A percentile compares a stretch with the other conserved stretches of the same genome.
Conservation (phyloP, 2,888 invertebrate genomes). For the Esperia sulphurella region DNA sequence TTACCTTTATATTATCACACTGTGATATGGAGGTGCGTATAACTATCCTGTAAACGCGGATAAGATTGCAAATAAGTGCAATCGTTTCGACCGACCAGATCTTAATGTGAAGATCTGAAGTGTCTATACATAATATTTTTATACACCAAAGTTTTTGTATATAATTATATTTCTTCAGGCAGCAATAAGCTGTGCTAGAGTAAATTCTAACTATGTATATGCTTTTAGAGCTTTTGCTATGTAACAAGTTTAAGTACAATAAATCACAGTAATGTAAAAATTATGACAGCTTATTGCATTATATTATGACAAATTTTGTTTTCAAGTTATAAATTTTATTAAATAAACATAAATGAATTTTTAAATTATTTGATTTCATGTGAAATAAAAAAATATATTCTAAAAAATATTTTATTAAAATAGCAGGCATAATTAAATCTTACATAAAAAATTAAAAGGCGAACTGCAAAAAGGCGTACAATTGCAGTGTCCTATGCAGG, state of each 20-base stretch:
- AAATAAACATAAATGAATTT: slow-evolving; percentile 43
- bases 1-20: slow-evolving; percentile 43
- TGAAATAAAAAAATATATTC: too few species aligned
- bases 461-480: too few species aligned
- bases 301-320: slow-evolving; percentile 45
- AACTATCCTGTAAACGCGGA: slow-evolving; percentile 75
- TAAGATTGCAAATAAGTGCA: slow-evolving; percentile 65
- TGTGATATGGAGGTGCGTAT: slow-evolving; percentile 46
- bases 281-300: slow-evolving; percentile 69
- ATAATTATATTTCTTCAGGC: slow-evolving; percentile 54
- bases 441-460: neutral
- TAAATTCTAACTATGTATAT: slow-evolving; percentile 49
- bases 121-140: slow-evolving; percentile 69
- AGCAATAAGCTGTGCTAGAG: slow-evolving; percentile 54
- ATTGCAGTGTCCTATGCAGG: too few species aligned
- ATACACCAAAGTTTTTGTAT: slow-evolving; percentile 72
- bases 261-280: slow-evolving; percentile 38
- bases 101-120: slow-evolving; percentile 68
- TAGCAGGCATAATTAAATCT: neutral
- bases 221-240: slow-evolving; percentile 71
- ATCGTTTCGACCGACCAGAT: slow-evolving; percentile 79
- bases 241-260: slow-evolving; percentile 43
- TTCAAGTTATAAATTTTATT: slow-evolving; percentile 60
- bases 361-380: neutral
- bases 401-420: neutral